Evolutionary conservation across 2,113 vertebrate species (phyloP), one percentile per base, ranked within the genome.

Genomic region (Lepus timidus): DNA sequence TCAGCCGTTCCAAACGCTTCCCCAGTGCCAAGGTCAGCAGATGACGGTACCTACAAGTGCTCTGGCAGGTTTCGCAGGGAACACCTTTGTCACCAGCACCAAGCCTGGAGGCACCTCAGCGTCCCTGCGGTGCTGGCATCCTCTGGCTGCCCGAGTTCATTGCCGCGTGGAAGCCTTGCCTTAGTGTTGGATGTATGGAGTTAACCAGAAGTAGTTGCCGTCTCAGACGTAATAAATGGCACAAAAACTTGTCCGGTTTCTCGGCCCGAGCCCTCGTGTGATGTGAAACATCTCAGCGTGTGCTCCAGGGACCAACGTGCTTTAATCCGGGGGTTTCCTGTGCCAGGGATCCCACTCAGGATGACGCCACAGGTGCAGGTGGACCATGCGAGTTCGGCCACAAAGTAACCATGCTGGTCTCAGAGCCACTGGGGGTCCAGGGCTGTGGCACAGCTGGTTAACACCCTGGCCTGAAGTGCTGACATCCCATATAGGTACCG

Each of bases 71-170:
- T 96, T 91, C 73, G 27, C 29, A 17, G 36, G 84, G 73, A 71
- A 27, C 86, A 68, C 62, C 3, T 94, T 86, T 68, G 84, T 93
- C 79, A 80, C 39, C 33, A 81, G 78, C 65, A 79, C 76, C 52
- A 20, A 71, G 58, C 29, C 5, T 52, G 31, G 31, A 39, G 55
- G 33, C 22, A 1, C 27, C 64, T 95, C 51, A 44, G 55, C 58
- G 74, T 61, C n/a, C 14, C 12, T 68, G 67, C 62, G 62, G 29
- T 97, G 97, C 96, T 97, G 97, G 95, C 96, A 96, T 97, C 96
- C 31, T 25, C 93, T 94, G 97, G 97, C 85, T 94, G 76, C 33
- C 88, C 1, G 5, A 90, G 78, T 85, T 93, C 91, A 73, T 92
- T 96, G 73, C 97, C 95, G 7, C 89, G 92, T 89, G 39, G 29